Evolutionary conservation across 2,113 vertebrate species (phyloP), one percentile per base, ranked within the genome.

Genomic region (Oreocharis arfaki): DNA sequence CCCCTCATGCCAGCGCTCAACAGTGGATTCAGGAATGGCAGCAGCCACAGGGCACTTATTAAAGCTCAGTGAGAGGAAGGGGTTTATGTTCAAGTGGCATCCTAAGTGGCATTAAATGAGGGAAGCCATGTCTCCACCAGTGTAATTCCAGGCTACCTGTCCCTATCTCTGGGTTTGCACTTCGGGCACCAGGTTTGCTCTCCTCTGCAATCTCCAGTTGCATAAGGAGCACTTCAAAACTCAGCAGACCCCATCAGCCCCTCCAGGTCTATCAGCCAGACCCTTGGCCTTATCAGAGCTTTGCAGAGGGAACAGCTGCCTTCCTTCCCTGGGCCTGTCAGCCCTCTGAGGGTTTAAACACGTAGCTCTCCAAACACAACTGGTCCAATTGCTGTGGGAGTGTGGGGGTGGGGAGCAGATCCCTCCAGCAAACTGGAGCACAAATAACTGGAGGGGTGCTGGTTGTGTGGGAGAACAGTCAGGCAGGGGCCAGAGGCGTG

Each of bases 231-330:
- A 61, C 60, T 95, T 92, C 37, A 84, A 88, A 90, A n/a, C 59
- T 42, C 70, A 84, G 46, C 84, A 81, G 65, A 70, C 11, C 35
- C 35, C 32, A 16, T 23, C 89, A 91, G 33, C 13, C 69, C 37
- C 35, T 91, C 59, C 83, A 33, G 37, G 28, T 59, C 69, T 90
- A 16, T 74, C 37, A 86, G 61, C 7, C 90, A 93, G 83, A 84
- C 64, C 68, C 85, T 61, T 73, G 69, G 32, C 59, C 79, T 88
- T 93, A 93, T 64, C 96, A 81, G 63, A 80, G n/a, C 46, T 67
- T 37, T 68, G 53, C 47, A 81, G 63, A 52, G 33, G 64, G 78
- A 91, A 19, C 10, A 65, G 52, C 33, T 1, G 7, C 61, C 49
- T 63, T 50, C 64, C 69, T 89, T 26, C 57, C 74, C 69, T 3